These are phyloP conservation scores for Amphimedon queenslandica DNA, from an alignment of 37 sponge, comb jelly and placozoan genomes.

Conservation along the genomic window DNA sequence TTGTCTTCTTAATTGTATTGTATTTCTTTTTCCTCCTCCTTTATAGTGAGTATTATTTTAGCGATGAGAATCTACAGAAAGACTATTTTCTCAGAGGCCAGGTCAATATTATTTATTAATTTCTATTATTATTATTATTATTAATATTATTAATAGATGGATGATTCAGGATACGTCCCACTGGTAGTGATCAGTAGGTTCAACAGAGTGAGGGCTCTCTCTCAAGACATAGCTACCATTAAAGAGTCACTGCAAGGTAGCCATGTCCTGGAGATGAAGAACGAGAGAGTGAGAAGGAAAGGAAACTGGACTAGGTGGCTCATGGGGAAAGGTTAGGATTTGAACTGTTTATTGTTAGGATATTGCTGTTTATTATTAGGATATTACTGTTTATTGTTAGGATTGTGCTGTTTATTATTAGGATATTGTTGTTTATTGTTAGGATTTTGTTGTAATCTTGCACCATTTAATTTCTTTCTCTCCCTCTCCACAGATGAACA, in stretches of 20 bases:
- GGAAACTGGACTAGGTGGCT: constrained; percentile 82
- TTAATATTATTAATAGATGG: constrained; percentile 77
- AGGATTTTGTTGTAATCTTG: too few relatives aligned
- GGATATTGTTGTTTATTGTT: too few relatives aligned
- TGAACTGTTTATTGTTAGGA: too few relatives aligned
- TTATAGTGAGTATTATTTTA: constrained; percentile 95
- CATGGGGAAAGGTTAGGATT: constrained; percentile 4
- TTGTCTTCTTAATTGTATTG: not conserved
- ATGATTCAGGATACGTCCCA: constrained; percentile 87
- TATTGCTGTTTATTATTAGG: not conserved
- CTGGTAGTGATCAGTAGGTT: constrained; percentile 80
- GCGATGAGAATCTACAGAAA: constrained; percentile 89
- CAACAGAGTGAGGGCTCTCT: constrained; percentile 83
- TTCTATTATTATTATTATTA: not conserved
- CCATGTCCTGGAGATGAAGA: constrained; percentile 39
- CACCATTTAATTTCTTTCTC: too few relatives aligned
- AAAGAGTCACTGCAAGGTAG: constrained; percentile 64
- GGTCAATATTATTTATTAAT: constrained; percentile 36
- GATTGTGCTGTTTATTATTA: too few relatives aligned
- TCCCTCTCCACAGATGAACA: too few relatives aligned
- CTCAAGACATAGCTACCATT: constrained; percentile 73
- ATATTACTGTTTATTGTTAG: too few relatives aligned
- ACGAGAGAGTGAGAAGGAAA: constrained; percentile 59
- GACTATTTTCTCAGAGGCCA: constrained; percentile 88
- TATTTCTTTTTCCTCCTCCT: constrained; percentile 5